A percentile compares a stretch with the other conserved stretches of the same genome.
These are phyloP conservation scores for Hetaerina americana DNA, from an alignment of 1,140 invertebrate genomes.

Conservation along the genomic window DNA sequence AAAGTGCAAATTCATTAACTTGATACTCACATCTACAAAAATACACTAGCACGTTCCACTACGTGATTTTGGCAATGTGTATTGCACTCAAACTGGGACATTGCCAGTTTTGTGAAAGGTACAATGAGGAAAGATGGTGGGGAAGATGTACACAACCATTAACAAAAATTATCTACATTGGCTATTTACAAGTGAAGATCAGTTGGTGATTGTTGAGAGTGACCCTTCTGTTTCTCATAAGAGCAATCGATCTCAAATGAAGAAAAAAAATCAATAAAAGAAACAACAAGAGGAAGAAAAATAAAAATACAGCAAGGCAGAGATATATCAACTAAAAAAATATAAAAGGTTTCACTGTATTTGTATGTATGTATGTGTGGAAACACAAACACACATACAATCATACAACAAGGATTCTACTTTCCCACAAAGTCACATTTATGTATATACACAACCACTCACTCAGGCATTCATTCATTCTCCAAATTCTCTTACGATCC, in stretches of 20 bases:
- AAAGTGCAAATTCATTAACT: not conserved
- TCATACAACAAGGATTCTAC: not conserved
- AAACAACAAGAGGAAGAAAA: not conserved
- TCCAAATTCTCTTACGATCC: not conserved
- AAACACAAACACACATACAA: not conserved
- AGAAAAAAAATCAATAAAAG: not conserved
- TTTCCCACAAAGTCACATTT: not conserved
- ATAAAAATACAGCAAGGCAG: slow-evolving; percentile 4
- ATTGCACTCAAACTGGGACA: not conserved
- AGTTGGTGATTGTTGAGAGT: slow-evolving; percentile 4
- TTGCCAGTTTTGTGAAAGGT: not conserved
- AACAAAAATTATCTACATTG: not conserved
- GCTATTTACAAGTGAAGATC: not conserved
- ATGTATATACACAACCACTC: not conserved
- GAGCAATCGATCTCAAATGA: slow-evolving; percentile 1
- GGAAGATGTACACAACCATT: not conserved
- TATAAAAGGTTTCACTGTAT: not conserved
- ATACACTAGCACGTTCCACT: not conserved
- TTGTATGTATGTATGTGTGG: not conserved
- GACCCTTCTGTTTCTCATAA: slow-evolving; percentile 8
- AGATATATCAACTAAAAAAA: slow-evolving; percentile 2
- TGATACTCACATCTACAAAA: not conserved
- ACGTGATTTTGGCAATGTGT: not conserved
- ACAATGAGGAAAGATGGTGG: not conserved
- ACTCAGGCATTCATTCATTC: not conserved